These are phyloP conservation scores for Trachemys scripta DNA, from an alignment of 2,113 vertebrate species.

Conservation along the genomic window DNA sequence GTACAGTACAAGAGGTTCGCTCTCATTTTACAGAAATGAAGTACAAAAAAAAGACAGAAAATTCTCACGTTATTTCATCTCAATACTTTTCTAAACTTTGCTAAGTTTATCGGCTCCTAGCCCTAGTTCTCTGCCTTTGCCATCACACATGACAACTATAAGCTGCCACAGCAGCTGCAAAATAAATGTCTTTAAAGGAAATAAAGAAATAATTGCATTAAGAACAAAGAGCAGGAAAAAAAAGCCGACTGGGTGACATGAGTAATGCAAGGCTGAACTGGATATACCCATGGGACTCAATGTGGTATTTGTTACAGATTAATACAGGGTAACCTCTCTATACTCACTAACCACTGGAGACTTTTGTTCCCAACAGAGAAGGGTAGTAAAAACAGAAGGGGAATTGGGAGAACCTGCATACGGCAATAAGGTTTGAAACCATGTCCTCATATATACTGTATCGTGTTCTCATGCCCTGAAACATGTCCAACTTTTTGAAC, in stretches of 20 bases:
- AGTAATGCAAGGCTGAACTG: background rate
- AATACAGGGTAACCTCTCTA: background rate
- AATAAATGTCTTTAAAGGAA: conserved; percentile 46
- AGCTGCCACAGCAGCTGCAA: conserved; percentile 68
- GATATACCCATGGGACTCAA: background rate
- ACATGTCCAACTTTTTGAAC: background rate
- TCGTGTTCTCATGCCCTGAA: background rate
- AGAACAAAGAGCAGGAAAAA: conserved; percentile 39
- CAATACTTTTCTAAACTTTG: conserved; percentile 52
- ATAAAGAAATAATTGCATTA: conserved; percentile 47
- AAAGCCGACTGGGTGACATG: accelerated
- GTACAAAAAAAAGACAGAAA: background rate
- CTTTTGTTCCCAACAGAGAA: accelerated
- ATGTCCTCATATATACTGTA: background rate
- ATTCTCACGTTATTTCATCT: conserved; percentile 42
- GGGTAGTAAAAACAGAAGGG: background rate
- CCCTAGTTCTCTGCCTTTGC: conserved; percentile 24
- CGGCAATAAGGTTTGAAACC: background rate
- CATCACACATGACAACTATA: conserved; percentile 45
- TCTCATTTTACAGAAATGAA: background rate
- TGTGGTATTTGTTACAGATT: background rate
- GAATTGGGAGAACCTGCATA: background rate
- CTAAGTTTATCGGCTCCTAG: conserved; percentile 46
- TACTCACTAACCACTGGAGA: accelerated
- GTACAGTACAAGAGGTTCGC: conserved; percentile 25